Evolutionary conservation across 2,797 vertebrate genomes (phyloP), one percentile per base, ranked within the genome.

Genomic region (Australoheros facetus): DNA sequence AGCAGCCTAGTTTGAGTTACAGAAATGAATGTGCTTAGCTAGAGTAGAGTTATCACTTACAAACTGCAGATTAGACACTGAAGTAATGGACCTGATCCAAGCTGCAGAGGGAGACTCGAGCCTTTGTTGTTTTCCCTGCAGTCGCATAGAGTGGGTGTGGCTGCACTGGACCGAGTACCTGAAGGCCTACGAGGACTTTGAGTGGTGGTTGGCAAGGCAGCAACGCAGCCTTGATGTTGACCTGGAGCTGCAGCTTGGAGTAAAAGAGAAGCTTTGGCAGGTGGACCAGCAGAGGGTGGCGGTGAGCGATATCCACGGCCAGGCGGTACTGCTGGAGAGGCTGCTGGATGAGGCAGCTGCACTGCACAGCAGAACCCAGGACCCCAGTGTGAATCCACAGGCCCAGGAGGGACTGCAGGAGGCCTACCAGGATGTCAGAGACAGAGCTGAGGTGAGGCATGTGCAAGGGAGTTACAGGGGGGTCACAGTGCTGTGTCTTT

Each of bases 81-180:
- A 62, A 45, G 17, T 39, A 45, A 45, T 64, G 39, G 39, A 45
- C 23, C 39, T 64, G 14, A 64, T 5, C 45, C 14, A 64, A 64
- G 45, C 23, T 0, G 42, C 14, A 48, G 42, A 48, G 42, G 14
- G 16, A 48, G 5, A 48, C 13, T 48, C 12, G n/a, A 39, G 34
- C 16, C 59, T 64, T 66, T 30, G 23, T 48, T 48, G 23, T 64
- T 55, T 56, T n/a, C 1, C 16, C 45, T 11, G 37, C 91, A 99
- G 98, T 93, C 98, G 98, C 21, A 98, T 99, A 3, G 98, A 99
- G 92, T 99, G 98, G 98, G 97, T 99, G 81, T 99, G 97, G 97
- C 96, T 99, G 75, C 98, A 98, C 88, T 99, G 98, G 98, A 96
- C 93, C 0, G 98, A 99, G 86, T 99, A 98, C 90, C 94, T 99